Evolutionary conservation across 2,888 invertebrate genomes (phyloP).

Genomic region (Dryobota labecula): DNA sequence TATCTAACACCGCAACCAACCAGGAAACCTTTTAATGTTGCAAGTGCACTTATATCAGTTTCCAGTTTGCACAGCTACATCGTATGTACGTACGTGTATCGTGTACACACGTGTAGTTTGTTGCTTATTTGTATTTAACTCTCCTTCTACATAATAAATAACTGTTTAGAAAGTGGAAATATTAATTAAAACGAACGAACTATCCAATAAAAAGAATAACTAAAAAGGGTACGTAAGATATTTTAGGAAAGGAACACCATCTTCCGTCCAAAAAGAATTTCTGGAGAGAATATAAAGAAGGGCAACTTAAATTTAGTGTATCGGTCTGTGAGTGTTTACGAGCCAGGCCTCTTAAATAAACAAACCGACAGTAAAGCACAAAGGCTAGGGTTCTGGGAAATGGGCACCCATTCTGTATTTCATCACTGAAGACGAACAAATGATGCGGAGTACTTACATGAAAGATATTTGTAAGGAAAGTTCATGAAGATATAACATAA

Average conservation of each 20-base stretch:
- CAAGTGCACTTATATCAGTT: slow-evolving; percentile 74
- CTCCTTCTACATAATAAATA: slow-evolving; percentile 14
- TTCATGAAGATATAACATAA: neutral
- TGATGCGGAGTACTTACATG: slow-evolving; percentile 66
- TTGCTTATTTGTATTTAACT: slow-evolving; percentile 30
- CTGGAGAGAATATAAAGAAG: slow-evolving; percentile 81
- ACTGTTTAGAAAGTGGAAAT: slow-evolving; percentile 8
- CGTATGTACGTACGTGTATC: slow-evolving; percentile 39
- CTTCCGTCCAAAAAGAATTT: slow-evolving; percentile 72
- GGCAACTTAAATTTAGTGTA: slow-evolving; percentile 85
- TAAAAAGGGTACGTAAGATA: slow-evolving; percentile 24
- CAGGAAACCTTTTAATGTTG: slow-evolving; percentile 74
- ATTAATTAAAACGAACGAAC: slow-evolving; percentile 25
- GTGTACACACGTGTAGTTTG: slow-evolving; percentile 7
- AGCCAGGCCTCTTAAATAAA: slow-evolving; percentile 86
- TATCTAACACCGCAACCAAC: slow-evolving; percentile 74
- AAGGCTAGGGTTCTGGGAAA: slow-evolving; percentile 83
- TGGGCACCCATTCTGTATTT: slow-evolving; percentile 80
- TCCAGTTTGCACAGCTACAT: slow-evolving; percentile 68
- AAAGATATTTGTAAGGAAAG: slow-evolving; percentile 31
- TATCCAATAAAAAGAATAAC: slow-evolving; percentile 16
- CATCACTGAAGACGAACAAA: slow-evolving; percentile 78
- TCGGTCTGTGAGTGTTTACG: slow-evolving; percentile 87
- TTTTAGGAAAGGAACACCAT: slow-evolving; percentile 34
- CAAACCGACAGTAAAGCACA: slow-evolving; percentile 86